Percentiles rank a stretch among this genome's conserved stretches.
phyloP scores from a whole-genome alignment of 2,113 vertebrate species.

The Prolemur simus region DNA sequence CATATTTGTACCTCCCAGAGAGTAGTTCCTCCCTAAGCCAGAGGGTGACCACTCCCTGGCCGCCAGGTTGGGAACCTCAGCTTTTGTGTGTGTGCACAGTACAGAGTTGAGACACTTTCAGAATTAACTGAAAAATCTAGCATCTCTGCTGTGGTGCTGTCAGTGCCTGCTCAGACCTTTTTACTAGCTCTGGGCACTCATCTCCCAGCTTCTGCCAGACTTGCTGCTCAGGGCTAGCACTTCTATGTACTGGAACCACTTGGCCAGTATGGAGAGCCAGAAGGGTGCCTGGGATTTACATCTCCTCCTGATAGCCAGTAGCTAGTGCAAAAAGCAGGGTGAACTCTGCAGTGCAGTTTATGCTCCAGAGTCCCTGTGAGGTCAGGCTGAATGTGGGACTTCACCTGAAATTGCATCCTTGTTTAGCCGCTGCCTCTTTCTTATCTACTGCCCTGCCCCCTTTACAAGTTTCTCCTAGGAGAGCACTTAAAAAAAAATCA shows the following conservation, averaged over 20 bases:
- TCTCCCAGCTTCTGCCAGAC: background rate
- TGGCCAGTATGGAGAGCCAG: background rate
- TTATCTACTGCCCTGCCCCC: background rate
- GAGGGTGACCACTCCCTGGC: background rate
- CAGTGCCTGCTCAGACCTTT: background rate
- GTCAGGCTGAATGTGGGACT: background rate
- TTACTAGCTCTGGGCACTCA: too few species aligned
- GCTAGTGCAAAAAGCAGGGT: background rate
- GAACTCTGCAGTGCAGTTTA: background rate
- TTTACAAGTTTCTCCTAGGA: background rate
- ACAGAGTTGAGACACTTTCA: background rate
- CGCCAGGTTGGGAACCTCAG: background rate
- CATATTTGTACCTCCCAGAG: rapidly evolving
- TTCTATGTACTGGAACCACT: rapidly evolving
- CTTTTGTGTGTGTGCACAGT: background rate
- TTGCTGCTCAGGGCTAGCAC: background rate
- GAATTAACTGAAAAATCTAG: background rate
- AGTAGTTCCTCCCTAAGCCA: background rate
- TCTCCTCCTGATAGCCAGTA: rapidly evolving
- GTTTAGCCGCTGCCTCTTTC: background rate
- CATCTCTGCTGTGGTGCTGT: background rate
- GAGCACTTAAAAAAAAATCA: background rate
- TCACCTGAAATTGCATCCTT: background rate
- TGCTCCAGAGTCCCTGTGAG: background rate
- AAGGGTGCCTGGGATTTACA: background rate